These are phyloP conservation scores for Butorides virescens DNA, from an alignment of 2,113 vertebrate species.

Conservation along the genomic window DNA sequence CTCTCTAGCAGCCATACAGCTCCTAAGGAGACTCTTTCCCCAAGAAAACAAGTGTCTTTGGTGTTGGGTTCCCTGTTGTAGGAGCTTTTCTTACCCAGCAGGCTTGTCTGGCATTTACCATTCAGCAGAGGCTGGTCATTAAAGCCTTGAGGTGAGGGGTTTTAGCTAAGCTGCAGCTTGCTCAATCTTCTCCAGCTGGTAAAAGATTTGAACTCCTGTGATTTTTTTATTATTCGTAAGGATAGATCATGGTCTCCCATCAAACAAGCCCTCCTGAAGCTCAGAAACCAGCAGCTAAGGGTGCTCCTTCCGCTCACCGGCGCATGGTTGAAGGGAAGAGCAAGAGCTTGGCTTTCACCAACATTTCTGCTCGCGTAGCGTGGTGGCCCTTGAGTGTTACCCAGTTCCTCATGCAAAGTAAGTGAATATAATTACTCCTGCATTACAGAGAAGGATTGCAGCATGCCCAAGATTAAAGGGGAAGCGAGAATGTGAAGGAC, in stretches of 20 bases:
- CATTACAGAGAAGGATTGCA: not conserved
- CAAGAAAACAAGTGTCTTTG: not conserved
- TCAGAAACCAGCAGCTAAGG: not conserved
- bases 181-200: not conserved
- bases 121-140: not conserved
- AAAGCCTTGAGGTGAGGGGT: not conserved
- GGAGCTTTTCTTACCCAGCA: not conserved
- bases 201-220: not conserved
- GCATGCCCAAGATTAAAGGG: not conserved
- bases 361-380: not conserved
- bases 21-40: not conserved
- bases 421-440: not conserved
- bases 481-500: not conserved
- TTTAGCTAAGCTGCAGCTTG: not conserved
- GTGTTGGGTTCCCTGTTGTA: not conserved
- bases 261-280: not conserved
- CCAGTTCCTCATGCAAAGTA: not conserved
- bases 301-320: not conserved
- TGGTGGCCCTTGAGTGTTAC: not conserved
- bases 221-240: not conserved
- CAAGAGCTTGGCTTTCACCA: fast-evolving
- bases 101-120: not conserved
- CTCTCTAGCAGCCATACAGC: not conserved
- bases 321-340: fast-evolving
- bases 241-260: fast-evolving